phyloP scores from a whole-genome alignment of 1,140 invertebrate species.

The Saccostrea echinata region DNA sequence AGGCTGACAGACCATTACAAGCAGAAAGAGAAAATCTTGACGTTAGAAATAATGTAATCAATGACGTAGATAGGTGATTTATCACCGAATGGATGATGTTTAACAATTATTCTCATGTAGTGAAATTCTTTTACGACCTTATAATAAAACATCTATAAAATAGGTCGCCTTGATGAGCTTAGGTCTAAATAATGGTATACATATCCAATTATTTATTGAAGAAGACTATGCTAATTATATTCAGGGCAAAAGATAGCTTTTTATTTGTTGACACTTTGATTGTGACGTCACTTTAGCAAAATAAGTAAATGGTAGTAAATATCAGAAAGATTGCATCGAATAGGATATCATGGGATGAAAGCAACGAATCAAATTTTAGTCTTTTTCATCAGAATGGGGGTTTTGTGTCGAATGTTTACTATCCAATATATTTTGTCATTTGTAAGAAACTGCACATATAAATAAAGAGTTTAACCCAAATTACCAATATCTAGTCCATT shows the following conservation, averaged over 20 bases:
- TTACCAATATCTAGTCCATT: neutral
- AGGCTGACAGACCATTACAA: neutral
- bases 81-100: neutral
- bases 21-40: neutral
- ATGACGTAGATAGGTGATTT: slow-evolving; percentile 9
- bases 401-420: neutral
- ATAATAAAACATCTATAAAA: neutral
- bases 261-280: neutral
- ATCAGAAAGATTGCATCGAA: neutral
- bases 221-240: neutral
- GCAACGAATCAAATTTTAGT: neutral
- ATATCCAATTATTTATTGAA: slow-evolving; percentile 2
- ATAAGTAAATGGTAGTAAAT: neutral
- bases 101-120: neutral
- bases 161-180: neutral
- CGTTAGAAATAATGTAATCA: neutral
- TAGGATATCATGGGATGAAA: neutral
- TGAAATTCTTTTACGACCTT: neutral
- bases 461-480: neutral
- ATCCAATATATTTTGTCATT: neutral
- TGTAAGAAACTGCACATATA: neutral
- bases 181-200: neutral
- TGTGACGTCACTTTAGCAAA: slow-evolving; percentile 5
- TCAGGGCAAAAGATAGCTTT: neutral
- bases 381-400: neutral